These are phyloP conservation scores for Chromis chromis DNA, from an alignment of 2,797 vertebrate genomes.

Conservation along the genomic window DNA sequence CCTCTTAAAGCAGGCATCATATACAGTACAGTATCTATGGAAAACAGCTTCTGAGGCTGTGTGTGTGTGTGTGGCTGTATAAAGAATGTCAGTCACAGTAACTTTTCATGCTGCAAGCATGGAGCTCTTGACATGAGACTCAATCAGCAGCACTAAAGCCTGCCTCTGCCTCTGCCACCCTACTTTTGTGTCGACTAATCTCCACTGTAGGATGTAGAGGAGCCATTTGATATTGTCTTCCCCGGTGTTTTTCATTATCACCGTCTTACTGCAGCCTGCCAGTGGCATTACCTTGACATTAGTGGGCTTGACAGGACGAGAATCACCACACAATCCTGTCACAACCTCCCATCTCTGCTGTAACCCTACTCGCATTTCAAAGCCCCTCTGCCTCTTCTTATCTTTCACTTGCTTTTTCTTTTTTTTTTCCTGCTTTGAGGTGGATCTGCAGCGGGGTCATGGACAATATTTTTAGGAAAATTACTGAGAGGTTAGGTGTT, in stretches of 20 bases:
- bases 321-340: conserved; percentile 85
- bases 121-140: conserved; percentile 83
- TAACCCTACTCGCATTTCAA: conserved; percentile 79
- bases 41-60: conserved; percentile 56
- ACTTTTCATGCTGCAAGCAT: conserved; percentile 72
- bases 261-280: conserved; percentile 93
- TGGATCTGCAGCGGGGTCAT: conserved; percentile 62
- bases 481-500: conserved; percentile 45
- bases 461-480: conserved; percentile 59
- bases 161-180: conserved; percentile 78
- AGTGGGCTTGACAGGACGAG: conserved; percentile 94
- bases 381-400: conserved; percentile 71
- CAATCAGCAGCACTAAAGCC: conserved; percentile 85
- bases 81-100: conserved; percentile 79
- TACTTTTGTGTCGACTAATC: conserved; percentile 89
- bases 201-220: conserved; percentile 99
- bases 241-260: conserved; percentile 99
- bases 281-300: conserved; percentile 97
- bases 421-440: conserved; percentile 53
- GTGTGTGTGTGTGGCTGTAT: conserved; percentile 57
- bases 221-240: conserved; percentile 99
- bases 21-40: conserved; percentile 80
- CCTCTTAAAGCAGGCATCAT: conserved; percentile 88
- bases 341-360: conserved; percentile 79
- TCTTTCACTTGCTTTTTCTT: conserved; percentile 62